Conservation (phyloP, 2,888 invertebrate genomes). For the Cryptops parisi region DNA sequence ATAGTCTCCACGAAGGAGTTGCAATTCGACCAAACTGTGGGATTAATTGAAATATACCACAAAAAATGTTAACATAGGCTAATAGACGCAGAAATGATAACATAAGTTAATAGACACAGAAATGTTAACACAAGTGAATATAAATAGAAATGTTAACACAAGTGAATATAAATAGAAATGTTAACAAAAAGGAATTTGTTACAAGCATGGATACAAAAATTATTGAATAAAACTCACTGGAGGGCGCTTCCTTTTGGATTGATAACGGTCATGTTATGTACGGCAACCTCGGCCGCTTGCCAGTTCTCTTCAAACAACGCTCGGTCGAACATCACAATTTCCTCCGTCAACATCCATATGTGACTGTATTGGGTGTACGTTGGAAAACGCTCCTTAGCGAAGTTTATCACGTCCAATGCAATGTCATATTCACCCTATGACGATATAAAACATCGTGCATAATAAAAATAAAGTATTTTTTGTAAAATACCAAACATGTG, state of each 20-base stretch:
- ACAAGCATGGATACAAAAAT: too few relatives aligned
- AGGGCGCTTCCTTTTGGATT: slow-evolving; percentile 44
- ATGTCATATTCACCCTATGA: slow-evolving; percentile 13
- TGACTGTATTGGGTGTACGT: slow-evolving; percentile 41
- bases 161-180: background rate
- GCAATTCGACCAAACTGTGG: slow-evolving; percentile 25
- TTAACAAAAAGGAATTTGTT: too few relatives aligned
- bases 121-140: slow-evolving; percentile 17
- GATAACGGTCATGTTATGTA: slow-evolving; percentile 46
- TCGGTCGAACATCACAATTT: slow-evolving; percentile 27
- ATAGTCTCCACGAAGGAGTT: slow-evolving; percentile 28
- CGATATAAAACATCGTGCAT: too few relatives aligned
- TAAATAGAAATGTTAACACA: background rate
- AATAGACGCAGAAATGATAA: too few relatives aligned
- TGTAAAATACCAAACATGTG: background rate
- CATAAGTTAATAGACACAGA: too few relatives aligned
- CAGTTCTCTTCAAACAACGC: slow-evolving; percentile 41
- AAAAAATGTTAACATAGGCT: too few relatives aligned
- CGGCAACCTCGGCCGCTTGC: slow-evolving; percentile 53
- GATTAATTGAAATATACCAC: too few relatives aligned
- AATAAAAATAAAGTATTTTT: slow-evolving; percentile 2
- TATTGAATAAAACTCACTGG: background rate
- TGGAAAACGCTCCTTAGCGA: slow-evolving; percentile 12
- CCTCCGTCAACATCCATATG: slow-evolving; percentile 48
- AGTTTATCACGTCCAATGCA: slow-evolving; percentile 7